phyloP scores from a whole-genome alignment of 1,140 invertebrate species.

The Sycophila sp. region DNA sequence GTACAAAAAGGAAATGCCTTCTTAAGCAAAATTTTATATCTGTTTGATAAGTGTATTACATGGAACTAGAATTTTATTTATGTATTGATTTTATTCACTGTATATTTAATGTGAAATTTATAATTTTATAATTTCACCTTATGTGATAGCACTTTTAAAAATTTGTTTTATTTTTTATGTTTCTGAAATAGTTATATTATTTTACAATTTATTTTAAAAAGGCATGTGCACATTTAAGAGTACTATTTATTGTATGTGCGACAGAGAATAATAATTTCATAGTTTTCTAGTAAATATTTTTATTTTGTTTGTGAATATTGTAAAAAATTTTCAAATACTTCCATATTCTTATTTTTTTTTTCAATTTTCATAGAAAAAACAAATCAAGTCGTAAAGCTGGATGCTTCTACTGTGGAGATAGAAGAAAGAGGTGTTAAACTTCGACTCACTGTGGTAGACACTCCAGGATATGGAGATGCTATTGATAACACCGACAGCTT shows the following conservation, averaged over 20 bases:
- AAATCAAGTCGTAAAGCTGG: constrained; percentile 88
- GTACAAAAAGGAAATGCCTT: constrained; percentile 35
- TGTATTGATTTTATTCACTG: not conserved
- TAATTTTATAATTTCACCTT: constrained; percentile 8
- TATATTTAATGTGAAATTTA: not conserved
- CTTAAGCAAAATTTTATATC: constrained; percentile 19
- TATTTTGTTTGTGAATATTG: not conserved
- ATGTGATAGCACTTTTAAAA: not conserved
- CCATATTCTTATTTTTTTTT: not conserved
- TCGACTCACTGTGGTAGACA: constrained; percentile 92
- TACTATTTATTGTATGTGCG: not conserved
- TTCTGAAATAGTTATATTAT: not conserved
- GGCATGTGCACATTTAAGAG: constrained; percentile 18
- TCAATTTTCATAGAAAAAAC: constrained; percentile 78
- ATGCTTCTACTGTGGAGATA: constrained; percentile 93
- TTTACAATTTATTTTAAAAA: constrained; percentile 33
- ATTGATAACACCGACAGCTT: constrained; percentile 97
- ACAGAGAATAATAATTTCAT: not conserved
- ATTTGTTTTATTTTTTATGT: not conserved
- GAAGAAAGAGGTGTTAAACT: constrained; percentile 93
- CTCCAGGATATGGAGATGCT: constrained; percentile 98
- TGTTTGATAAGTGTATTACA: constrained; percentile 15
- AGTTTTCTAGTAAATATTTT: not conserved
- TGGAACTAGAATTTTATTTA: not conserved
- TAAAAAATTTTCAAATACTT: not conserved